Conservation (phyloP, 2,888 invertebrate species). For the Pristionchus exspectatus region DNA sequence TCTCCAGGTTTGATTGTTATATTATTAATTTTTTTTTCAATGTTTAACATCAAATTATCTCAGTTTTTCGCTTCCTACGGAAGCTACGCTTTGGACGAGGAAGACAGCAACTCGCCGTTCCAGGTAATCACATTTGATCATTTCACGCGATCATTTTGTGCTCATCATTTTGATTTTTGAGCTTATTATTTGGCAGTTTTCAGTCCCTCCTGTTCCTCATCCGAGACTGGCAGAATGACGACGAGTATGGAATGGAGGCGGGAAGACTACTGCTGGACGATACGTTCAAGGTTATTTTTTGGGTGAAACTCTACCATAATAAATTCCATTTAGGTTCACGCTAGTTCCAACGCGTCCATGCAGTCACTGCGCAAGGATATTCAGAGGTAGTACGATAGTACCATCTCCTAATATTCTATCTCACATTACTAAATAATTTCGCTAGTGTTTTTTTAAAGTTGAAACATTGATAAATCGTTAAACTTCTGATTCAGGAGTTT, state of each 20-base stretch:
- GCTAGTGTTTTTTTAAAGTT: too few relatives aligned
- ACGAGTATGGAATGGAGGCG: constrained; percentile 30
- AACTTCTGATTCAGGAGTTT: background rate
- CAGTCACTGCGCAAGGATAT: constrained; percentile 9
- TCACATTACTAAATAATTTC: too few relatives aligned
- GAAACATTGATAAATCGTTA: too few relatives aligned
- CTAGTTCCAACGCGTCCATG: background rate
- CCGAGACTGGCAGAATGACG: constrained; percentile 13
- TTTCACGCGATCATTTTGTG: too few relatives aligned
- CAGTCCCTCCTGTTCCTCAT: constrained; percentile 23
- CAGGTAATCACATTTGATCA: background rate
- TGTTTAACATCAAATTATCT: too few relatives aligned
- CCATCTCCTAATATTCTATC: background rate
- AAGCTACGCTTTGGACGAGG: background rate
- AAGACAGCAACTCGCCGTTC: constrained; percentile 23
- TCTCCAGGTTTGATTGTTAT: background rate
- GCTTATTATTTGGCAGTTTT: background rate
- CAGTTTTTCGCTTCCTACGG: constrained; percentile 24
- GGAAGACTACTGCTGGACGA: constrained; percentile 1
- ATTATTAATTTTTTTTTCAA: background rate
- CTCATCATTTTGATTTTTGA: background rate
- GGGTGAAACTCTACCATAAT: background rate
- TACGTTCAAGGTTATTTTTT: background rate
- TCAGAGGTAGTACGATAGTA: background rate
- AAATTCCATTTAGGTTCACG: background rate